These are phyloP conservation scores for Dilophus febrilis DNA, from an alignment of 2,888 invertebrate genomes.

Conservation along the genomic window DNA sequence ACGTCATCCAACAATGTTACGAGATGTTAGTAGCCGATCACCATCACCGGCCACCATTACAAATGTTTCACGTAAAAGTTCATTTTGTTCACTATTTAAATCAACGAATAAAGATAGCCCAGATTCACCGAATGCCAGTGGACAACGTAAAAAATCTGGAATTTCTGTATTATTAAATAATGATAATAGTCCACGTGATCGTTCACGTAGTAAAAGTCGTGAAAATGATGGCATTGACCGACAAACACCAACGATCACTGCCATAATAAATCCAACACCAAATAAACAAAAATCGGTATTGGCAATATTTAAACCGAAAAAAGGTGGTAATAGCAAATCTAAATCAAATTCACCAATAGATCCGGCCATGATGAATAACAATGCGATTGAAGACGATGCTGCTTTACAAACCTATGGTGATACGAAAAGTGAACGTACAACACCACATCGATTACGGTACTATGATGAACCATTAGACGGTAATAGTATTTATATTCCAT, in stretches of 20 bases:
- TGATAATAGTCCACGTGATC: constrained; percentile 29
- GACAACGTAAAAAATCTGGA: constrained; percentile 11
- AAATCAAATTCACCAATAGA: constrained; percentile 30
- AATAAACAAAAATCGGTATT: constrained; percentile 49
- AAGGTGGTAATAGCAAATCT: constrained; percentile 30
- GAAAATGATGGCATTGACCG: constrained; percentile 31
- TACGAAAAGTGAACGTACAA: constrained; percentile 13
- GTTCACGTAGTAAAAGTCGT: constrained; percentile 50
- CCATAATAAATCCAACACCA: constrained; percentile 38
- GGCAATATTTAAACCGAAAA: constrained; percentile 46
- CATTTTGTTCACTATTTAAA: constrained; percentile 64
- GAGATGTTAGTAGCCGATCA: constrained; percentile 24
- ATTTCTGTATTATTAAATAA: constrained; percentile 19
- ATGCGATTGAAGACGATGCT: too few species aligned
- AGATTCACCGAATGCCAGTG: constrained; percentile 39
- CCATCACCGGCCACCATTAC: constrained; percentile 55
- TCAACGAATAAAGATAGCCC: constrained; percentile 47
- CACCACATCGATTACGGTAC: constrained; percentile 30
- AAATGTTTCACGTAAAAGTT: constrained; percentile 56
- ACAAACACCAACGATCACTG: constrained; percentile 12
- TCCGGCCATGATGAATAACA: constrained; percentile 14
- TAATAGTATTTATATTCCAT: constrained; percentile 45
- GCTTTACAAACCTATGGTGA: too few species aligned
- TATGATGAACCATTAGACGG: constrained; percentile 47
- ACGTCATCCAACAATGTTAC: constrained; percentile 18